Conservation (phyloP, 2,113 vertebrate genomes). For the Mus pahari region DNA sequence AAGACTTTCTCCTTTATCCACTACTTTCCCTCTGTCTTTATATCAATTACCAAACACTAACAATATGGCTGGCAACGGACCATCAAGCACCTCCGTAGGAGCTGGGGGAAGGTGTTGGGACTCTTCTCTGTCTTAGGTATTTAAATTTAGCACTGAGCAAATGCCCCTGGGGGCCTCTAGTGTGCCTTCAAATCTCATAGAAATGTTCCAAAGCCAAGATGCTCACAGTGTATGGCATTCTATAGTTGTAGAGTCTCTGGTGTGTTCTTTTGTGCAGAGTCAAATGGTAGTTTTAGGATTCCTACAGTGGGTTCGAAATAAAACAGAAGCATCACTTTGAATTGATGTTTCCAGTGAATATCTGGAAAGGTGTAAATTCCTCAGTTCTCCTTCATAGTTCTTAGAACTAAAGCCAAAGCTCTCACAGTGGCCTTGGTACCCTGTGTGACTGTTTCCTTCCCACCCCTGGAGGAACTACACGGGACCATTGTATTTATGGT, state of each 20-base stretch:
- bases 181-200: background rate
- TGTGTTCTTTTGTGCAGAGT: conserved; percentile 13
- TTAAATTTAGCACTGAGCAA: conserved; percentile 30
- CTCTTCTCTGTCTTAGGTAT: conserved; percentile 30
- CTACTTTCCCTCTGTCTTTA: conserved; percentile 33
- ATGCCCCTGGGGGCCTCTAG: background rate
- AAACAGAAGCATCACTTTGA: background rate
- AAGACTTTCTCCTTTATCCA: background rate
- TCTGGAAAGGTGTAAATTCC: background rate
- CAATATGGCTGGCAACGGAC: conserved; percentile 32
- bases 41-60: conserved; percentile 69
- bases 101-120: conserved; percentile 38
- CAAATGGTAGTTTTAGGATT: background rate
- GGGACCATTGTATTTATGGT: background rate
- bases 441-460: background rate
- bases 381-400: background rate
- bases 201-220: background rate
- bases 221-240: too few species aligned
- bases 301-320: background rate
- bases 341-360: background rate
- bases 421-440: background rate
- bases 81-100: background rate
- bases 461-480: background rate
- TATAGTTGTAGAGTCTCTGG: background rate
- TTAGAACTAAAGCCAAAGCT: background rate